Percentiles rank a stretch among this genome's conserved stretches.
Conservation (phyloP, 1,140 invertebrate species). For the Schlechtendalia chinensis region DNA sequence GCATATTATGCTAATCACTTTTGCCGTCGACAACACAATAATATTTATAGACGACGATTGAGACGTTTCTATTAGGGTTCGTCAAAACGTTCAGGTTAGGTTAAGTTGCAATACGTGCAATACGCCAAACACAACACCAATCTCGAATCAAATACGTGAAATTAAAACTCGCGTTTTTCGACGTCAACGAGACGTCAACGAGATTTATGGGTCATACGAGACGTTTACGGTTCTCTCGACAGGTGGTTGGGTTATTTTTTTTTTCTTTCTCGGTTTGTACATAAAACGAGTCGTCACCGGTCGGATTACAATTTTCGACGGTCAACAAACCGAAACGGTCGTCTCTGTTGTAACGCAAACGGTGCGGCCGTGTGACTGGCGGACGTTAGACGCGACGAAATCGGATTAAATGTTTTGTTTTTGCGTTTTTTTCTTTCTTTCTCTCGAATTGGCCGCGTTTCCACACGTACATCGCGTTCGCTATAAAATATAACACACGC, state of each 20-base stretch:
- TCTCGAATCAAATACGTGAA: too few relatives aligned
- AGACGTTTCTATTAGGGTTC: too few relatives aligned
- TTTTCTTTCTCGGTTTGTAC: too few relatives aligned
- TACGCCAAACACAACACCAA: background rate
- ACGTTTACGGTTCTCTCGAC: conserved; percentile 26
- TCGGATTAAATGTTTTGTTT: background rate
- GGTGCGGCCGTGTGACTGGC: too few relatives aligned
- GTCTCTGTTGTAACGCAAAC: too few relatives aligned
- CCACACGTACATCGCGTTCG: conserved; percentile 3
- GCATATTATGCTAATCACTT: conserved; percentile 5
- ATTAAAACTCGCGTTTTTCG: background rate
- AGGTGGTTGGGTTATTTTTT: background rate
- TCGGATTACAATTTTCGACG: background rate
- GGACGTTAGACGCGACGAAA: background rate
- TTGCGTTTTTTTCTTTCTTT: background rate
- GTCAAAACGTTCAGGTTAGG: conserved; percentile 8
- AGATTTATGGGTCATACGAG: conserved; percentile 1
- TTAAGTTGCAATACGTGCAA: background rate
- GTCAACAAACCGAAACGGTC: background rate
- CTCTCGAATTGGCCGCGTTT: background rate
- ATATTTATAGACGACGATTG: too few relatives aligned
- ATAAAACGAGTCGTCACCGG: conserved; percentile 11
- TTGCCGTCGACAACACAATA: background rate
- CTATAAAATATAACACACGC: background rate
- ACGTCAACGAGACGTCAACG: background rate